Conservation (phyloP, 1,140 invertebrate genomes). For the Heterodera schachtii region DNA sequence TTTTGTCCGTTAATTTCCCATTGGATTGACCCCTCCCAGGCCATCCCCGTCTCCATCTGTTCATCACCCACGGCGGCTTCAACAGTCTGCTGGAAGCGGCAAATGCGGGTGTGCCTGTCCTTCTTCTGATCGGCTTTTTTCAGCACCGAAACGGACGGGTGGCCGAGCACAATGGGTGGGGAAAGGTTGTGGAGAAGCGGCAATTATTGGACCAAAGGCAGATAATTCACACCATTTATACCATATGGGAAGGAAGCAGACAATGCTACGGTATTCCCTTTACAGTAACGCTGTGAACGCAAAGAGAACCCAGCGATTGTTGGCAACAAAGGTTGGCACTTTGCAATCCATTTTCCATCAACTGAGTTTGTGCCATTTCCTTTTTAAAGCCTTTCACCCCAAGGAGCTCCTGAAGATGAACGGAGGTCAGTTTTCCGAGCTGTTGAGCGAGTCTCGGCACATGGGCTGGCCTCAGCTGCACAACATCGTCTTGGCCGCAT, state of each 20-base stretch:
- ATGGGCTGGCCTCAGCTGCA: constrained; percentile 26
- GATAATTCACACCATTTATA: not conserved
- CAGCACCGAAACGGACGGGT: constrained; percentile 40
- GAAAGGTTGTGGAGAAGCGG: constrained; percentile 23
- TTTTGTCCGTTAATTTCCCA: too few relatives aligned
- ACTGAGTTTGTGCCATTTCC: too few relatives aligned
- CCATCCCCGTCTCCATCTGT: constrained; percentile 37
- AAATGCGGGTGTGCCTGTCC: constrained; percentile 38
- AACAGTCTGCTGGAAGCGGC: constrained; percentile 46
- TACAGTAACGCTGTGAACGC: constrained; percentile 18
- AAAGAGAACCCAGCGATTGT: constrained; percentile 24
- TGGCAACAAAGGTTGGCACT: constrained; percentile 12
- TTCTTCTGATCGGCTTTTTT: constrained; percentile 45
- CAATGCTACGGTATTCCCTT: not conserved
- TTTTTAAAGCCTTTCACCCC: constrained; percentile 25
- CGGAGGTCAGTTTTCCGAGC: constrained; percentile 31
- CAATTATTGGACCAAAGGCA: constrained; percentile 23
- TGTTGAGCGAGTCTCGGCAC: constrained; percentile 29
- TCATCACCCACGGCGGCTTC: constrained; percentile 48
- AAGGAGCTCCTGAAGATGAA: constrained; percentile 34
- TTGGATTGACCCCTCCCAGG: too few relatives aligned
- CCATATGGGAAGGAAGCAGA: not conserved
- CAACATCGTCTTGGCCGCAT: constrained; percentile 25
- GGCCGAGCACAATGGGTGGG: constrained; percentile 37
- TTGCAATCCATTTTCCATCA: not conserved